Percentiles rank a stretch among this genome's conserved stretches.
Evolutionary conservation across 2,888 invertebrate species (phyloP).

Genomic region (Drosophila limbata): DNA sequence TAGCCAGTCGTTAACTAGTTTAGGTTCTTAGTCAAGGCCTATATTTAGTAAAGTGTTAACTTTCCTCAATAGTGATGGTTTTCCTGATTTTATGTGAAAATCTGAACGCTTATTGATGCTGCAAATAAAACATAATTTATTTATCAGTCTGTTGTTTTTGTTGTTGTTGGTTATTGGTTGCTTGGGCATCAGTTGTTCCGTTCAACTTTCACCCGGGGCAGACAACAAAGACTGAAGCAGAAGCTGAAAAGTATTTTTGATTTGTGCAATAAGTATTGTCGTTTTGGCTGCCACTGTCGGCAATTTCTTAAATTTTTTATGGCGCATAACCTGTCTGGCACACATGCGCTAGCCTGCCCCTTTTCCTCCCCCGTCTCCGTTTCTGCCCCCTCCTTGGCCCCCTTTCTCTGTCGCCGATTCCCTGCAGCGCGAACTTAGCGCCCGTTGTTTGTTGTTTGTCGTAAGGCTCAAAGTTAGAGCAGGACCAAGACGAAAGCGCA

Average conservation of each 20-base stretch:
- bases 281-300: constrained; percentile 74
- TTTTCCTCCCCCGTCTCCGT: not conserved
- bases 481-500: not conserved
- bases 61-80: constrained; percentile 17
- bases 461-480: constrained; percentile 63
- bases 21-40: not conserved
- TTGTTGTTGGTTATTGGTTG: constrained; percentile 13
- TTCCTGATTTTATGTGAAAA: not conserved
- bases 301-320: constrained; percentile 81
- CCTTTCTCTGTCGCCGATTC: not conserved
- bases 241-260: constrained; percentile 73
- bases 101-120: constrained; percentile 37
- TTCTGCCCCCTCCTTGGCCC: not conserved
- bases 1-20: not conserved
- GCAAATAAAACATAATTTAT: constrained; percentile 68
- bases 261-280: constrained; percentile 81
- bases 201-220: constrained; percentile 39
- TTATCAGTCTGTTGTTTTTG: constrained; percentile 63
- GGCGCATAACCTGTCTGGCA: constrained; percentile 79
- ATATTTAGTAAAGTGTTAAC: not conserved
- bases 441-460: constrained; percentile 54
- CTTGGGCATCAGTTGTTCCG: constrained; percentile 62
- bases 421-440: constrained; percentile 47
- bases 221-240: constrained; percentile 52
- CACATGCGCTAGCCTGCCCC: constrained; percentile 60